Base-by-base conservation (phyloP, 2,113 vertebrate species). In the Forbesichthys agassizii region DNA sequence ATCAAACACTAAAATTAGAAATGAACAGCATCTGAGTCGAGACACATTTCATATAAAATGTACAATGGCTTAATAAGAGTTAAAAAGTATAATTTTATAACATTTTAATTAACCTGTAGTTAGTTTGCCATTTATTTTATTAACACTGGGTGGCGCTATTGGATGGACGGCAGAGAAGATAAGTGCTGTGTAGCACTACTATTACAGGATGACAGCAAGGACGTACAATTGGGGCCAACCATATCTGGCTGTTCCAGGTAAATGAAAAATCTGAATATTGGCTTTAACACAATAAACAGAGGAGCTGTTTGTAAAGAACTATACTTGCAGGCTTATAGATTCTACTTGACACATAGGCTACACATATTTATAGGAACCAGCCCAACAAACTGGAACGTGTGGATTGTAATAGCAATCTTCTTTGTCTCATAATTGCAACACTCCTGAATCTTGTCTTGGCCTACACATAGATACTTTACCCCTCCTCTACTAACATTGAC, bases 381-480 rank as follows among this genome's bases (percentile, higher is more conserved):
- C 9, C 46, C 27, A 27, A 27, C 27, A 13, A 48, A 5, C 11
- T n/a, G 46, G 0, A 9, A 48, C 59, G 16, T 48, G 49, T 68
- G 48, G 11, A 18, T n/a, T 18, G 12, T 3, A 58, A 58, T 12
- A 55, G 42, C 57, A 54, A 70, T 71, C 49, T 72, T 71, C 47
- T 48, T 69, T 71, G 69, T 42, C 59, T 79, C 66, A 49, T 56
- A 11, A 58, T 56, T 58, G 55, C 58, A 54, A 48, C 13, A 60
- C 3, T 16, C 56, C 47, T 71, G 58, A 51, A 18, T 77, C 27
- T 27, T 2, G 68, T 77, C 59, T 51, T 52, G 73, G 61, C 51
- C 33, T 16, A 71, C n/a, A 3, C 27, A 27, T 48, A 18, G 16
- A 75, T 65, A 53, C 47, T 53, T 13, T 4, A 5, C 13, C 61